Base-by-base conservation (phyloP, 2,888 invertebrate genomes). In the Encarsia formosa region DNA sequence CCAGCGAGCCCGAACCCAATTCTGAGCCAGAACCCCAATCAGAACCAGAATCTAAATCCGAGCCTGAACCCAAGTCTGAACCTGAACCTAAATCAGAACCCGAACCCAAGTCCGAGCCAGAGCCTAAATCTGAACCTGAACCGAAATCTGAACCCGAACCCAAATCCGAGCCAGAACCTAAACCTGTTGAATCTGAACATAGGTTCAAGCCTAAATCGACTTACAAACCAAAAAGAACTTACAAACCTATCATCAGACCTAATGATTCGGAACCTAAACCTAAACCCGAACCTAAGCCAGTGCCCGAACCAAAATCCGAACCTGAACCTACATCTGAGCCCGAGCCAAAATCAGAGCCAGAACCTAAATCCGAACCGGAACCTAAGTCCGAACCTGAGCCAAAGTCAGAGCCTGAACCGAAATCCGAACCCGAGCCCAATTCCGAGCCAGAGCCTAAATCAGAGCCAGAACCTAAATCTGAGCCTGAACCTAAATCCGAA, bases 121-220 rank as follows among this genome's bases (percentile, higher is more conserved):
- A 75, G 35, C 65, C 77, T 0, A 69, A 75, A 59, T 66, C 78
- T 0, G 73, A 74, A 56, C 63, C 71, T 1, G 62, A 66, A 47
- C 62, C 68, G 0, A 63, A 68, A 49, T 61, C 71, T 0, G 59
- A 61, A 26, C 59, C 73, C 2, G 61, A 68, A 50, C 63, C 52
- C 0, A 37, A 55, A 18, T 41, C 74, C 0, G 64, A 70, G 40
- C 61, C 74, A 1, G 67, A 71, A 60, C 65, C 75, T 6, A 63
- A 68, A 51, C 62, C 75, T n/a, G n/a, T n/a, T n/a, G 70, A 69
- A 41, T 75, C 78, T 0, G 73, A 73, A 40, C 71, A 79, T 1
- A 65, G 72, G 62, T 68, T 77, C 0, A 76, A 78, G 58, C 77
- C 81, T 2, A 77, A 79, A 65, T 75, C 78, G 0, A 72, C 74